Conservation (phyloP, 2,888 invertebrate species). For the Cephus pulcher region DNA sequence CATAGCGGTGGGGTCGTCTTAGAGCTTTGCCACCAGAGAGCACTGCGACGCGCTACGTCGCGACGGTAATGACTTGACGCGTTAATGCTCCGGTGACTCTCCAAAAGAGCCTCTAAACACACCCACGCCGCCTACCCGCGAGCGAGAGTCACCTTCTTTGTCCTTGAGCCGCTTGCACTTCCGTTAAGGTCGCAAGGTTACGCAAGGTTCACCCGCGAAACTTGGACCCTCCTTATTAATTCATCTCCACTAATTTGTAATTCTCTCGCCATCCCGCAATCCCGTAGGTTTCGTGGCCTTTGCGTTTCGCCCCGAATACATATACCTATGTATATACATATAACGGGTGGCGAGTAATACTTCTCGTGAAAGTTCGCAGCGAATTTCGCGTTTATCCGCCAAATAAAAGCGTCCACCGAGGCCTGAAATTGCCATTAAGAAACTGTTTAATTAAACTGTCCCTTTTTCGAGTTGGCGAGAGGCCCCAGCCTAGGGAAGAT, state of each 20-base stretch:
- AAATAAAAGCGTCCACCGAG: background rate
- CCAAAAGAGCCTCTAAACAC: constrained; percentile 10
- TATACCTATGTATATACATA: background rate
- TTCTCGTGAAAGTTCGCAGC: background rate
- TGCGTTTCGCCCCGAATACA: background rate
- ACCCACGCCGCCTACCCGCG: background rate
- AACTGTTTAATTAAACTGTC: constrained; percentile 41
- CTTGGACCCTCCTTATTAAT: constrained; percentile 1
- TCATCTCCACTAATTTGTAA: constrained; percentile 1
- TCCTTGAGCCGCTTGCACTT: background rate
- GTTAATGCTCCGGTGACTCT: constrained; percentile 34
- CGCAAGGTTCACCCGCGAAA: background rate
- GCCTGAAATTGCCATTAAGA: constrained; percentile 37
- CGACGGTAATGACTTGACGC: constrained; percentile 30
- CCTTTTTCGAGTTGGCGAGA: background rate
- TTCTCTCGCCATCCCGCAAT: background rate
- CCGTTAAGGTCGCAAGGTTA: background rate
- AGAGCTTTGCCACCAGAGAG: background rate
- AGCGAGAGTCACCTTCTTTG: background rate
- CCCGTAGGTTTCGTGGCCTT: background rate
- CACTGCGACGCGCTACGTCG: background rate
- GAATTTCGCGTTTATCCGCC: background rate
- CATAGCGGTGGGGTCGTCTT: background rate
- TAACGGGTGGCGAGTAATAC: background rate
- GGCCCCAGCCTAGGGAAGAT: constrained; percentile 10